A percentile compares a stretch with the other conserved stretches of the same genome.
These are phyloP conservation scores for Leptopilina drosophilae DNA, from an alignment of 2,888 invertebrate genomes.

Conservation along the genomic window DNA sequence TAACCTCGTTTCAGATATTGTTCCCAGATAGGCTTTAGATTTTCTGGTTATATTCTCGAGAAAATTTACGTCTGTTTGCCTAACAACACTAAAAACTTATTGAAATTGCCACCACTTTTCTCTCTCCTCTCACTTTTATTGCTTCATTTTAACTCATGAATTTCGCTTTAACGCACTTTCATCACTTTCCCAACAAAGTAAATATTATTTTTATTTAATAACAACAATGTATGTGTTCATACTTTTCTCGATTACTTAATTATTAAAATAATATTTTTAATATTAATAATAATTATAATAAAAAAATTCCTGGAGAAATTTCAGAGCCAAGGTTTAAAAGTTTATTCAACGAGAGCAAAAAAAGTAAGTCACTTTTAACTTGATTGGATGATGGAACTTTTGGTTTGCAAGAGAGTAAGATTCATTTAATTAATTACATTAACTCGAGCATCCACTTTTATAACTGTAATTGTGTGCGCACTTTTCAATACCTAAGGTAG, in stretches of 20 bases:
- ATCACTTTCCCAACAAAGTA: neutral
- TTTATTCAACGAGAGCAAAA: neutral
- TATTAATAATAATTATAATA: too few species aligned
- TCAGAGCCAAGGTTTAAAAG: neutral
- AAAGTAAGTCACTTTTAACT: neutral
- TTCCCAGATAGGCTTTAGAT: constrained; percentile 43
- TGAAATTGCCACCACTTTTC: neutral
- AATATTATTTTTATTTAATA: neutral
- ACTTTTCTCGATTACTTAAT: too few species aligned
- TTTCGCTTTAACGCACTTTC: neutral
- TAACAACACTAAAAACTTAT: neutral
- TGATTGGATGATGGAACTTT: constrained; percentile 14
- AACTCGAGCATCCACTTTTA: constrained; percentile 19
- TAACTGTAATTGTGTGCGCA: constrained; percentile 5
- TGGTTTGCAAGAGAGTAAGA: neutral
- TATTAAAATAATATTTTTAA: too few species aligned
- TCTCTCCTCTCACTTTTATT: neutral
- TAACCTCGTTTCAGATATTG: constrained; percentile 17
- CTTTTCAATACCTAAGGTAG: neutral
- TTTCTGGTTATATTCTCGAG: constrained; percentile 32
- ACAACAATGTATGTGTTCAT: too few species aligned
- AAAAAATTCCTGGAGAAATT: neutral
- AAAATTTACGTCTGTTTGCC: neutral
- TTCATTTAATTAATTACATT: constrained; percentile 26
- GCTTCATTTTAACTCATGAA: neutral